A percentile compares a stretch with the other conserved stretches of the same genome.
phyloP scores from a whole-genome alignment of 2,888 invertebrate species.

The Rapana venosa region DNA sequence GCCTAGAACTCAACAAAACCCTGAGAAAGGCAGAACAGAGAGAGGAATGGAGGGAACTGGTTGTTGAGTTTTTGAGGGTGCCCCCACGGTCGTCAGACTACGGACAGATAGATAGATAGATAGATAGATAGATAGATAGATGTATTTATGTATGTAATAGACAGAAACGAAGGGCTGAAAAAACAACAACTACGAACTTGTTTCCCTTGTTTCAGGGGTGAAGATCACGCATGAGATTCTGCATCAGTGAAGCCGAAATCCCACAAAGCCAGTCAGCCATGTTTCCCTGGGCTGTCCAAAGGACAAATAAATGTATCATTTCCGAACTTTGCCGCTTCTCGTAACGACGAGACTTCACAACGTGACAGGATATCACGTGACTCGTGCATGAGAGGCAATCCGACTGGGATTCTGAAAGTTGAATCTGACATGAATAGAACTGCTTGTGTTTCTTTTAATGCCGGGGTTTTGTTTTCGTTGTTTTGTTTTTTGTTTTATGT shows the following conservation, averaged over 20 bases:
- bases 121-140: too few species aligned
- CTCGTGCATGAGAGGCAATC: background rate
- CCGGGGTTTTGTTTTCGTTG: background rate
- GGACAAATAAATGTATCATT: background rate
- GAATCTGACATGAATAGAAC: background rate
- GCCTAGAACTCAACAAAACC: too few species aligned
- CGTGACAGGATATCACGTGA: conserved; percentile 9
- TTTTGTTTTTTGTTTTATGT: background rate
- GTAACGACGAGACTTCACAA: conserved; percentile 1
- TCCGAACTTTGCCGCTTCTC: background rate
- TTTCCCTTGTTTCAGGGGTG: conserved; percentile 1
- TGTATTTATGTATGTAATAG: too few species aligned
- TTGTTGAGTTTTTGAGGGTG: too few species aligned
- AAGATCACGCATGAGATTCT: conserved; percentile 22
- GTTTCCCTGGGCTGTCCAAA: background rate
- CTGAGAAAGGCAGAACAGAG: too few species aligned
- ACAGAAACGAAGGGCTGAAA: too few species aligned
- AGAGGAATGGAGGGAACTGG: too few species aligned
- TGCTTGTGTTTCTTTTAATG: too few species aligned
- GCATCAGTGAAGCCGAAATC: background rate
- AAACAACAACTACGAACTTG: background rate
- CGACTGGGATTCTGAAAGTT: conserved; percentile 6
- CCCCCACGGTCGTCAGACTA: too few species aligned
- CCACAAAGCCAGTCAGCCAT: background rate
- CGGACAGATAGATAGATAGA: too few species aligned